Conservation (phyloP, 2,113 vertebrate species). For the Campylomormyrus numenius region DNA sequence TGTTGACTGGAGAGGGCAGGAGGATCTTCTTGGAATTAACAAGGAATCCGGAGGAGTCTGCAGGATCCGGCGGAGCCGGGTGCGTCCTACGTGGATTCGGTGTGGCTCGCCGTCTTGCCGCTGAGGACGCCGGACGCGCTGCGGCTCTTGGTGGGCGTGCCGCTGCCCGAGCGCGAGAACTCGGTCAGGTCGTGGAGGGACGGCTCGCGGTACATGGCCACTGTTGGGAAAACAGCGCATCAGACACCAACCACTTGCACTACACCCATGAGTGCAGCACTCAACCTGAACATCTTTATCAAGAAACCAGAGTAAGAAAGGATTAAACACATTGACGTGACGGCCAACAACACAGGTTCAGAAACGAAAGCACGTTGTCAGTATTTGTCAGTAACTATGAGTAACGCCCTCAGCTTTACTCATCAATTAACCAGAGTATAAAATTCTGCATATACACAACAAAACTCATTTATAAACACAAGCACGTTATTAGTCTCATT, state of each 20-base stretch:
- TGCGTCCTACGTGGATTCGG: constrained; percentile 87
- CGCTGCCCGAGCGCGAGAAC: constrained; percentile 95
- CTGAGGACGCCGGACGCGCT: constrained; percentile 93
- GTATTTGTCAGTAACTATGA: background rate
- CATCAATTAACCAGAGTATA: background rate
- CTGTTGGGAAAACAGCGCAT: constrained; percentile 62
- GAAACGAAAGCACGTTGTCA: background rate
- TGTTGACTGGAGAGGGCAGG: constrained; percentile 54
- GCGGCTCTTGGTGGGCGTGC: constrained; percentile 96
- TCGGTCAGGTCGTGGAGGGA: constrained; percentile 96
- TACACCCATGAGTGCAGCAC: background rate
- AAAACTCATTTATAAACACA: background rate
- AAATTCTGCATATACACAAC: background rate
- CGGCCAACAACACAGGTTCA: background rate
- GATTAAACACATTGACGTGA: background rate
- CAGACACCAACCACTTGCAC: background rate
- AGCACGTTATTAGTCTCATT: background rate
- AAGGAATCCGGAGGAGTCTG: constrained; percentile 90
- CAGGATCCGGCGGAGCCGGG: constrained; percentile 58
- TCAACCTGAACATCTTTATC: background rate
- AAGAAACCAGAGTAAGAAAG: background rate
- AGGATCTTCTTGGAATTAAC: constrained; percentile 78
- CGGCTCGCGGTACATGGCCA: constrained; percentile 98
- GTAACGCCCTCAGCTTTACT: background rate
- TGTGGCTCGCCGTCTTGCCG: constrained; percentile 94